Evolutionary conservation across 2,888 invertebrate genomes (phyloP), one percentile per base, ranked within the genome.

Genomic region (Julus scanicus): DNA sequence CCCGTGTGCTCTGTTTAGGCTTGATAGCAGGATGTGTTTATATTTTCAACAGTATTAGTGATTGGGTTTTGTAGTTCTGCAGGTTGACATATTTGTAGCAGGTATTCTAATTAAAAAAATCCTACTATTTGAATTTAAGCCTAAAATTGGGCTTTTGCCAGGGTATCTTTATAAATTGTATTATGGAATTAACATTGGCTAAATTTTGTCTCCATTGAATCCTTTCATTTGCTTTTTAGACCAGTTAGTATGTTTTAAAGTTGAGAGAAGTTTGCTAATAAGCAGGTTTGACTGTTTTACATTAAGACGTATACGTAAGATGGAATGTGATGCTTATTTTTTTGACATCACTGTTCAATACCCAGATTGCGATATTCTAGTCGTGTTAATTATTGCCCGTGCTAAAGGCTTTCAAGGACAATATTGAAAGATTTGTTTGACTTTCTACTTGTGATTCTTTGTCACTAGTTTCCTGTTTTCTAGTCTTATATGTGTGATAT

Each of bases 131-230:
- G 37, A 37, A 15, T 15, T 4, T 39, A 39, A 80, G 37, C 37
- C 80, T 37, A 29, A 3, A 44, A 80, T 37, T 80, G 37, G 53
- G 37, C 37, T 37, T 37, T 80, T 80, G 37, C 37, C 80, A 80
- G 80, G 80, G 80, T 80, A 80, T 80, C 80, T 80, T 80, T 80
- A 80, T 71, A 29, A 15, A 29, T 13, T 37, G 80, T 80, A 80
- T 37, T 80, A 37, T 80, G 80, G 37, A 37, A 80, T 80, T 80
- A 80, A 80, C 80, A 80, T 29, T 80, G 80, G 80, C 80, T 80
- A 80, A 80, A 80, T 80, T 80, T 80, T 80, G 80, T 80, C 80
- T 80, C 80, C 80, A 80, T 80, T 80, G 80, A 80, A 80, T 80
- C 80, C 29, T 80, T 80, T 80, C 80, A 80, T 80, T 80, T 80